Evolutionary conservation across 2,888 invertebrate genomes (phyloP), one percentile per base, ranked within the genome.

Genomic region (Stenolophus ochropezus): DNA sequence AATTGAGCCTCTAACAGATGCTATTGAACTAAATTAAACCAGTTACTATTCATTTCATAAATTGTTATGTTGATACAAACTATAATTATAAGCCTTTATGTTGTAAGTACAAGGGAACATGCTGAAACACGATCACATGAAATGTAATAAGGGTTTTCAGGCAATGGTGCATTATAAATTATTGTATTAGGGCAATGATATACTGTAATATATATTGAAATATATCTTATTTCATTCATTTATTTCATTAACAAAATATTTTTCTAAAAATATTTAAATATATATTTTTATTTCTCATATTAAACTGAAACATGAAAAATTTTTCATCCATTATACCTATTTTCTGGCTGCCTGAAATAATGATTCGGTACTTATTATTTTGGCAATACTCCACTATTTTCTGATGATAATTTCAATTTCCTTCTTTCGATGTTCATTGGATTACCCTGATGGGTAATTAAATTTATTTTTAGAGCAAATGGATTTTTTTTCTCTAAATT

Each of bases 401-500:
- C 4, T 3, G 49, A 1, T 49, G 8, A 6, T 56, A 56, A 18
- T 56, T 56, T 5, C 3, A 18, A 20, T 56, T 20, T 11, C 11
- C 18, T 21, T 16, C 6, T 3, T 18, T 6, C 20, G 18, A 21
- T 25, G 11, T 14, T 61, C 23, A 61, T 8, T 21, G 61, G 14
- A 56, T 56, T 4, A 20, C 11, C 8, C 21, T 18, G 53, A 53
- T 53, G 8, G 20, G 8, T 58, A 58, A 58, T 58, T 58, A 58
- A 58, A 23, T 58, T 58, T 58, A 58, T 21, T 58, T 58, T 58
- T 23, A 21, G 61, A 25, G 25, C 23, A 14, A 23, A 61, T 61
- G 51, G 51, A 14, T 56, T 21, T 56, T 49, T 53, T 23, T 69
- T 69, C 47, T 47, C 20, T 69, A 69, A 69, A 69, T 69, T 69